Conservation (phyloP, 2,113 vertebrate genomes). For the Dasyprocta punctata region DNA sequence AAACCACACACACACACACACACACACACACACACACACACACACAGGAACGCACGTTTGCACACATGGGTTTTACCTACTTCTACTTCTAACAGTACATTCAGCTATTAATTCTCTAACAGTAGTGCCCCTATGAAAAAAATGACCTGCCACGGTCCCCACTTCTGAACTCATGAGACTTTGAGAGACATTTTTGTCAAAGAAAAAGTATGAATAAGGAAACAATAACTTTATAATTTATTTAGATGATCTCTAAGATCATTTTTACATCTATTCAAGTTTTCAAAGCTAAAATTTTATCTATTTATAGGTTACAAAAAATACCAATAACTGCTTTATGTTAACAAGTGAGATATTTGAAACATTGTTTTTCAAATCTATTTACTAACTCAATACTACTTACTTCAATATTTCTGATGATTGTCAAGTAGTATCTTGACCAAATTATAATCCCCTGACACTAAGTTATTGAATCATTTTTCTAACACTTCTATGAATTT, state of each 20-base stretch:
- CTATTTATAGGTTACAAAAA: not conserved
- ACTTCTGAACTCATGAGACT: not conserved
- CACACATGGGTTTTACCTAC: no score
- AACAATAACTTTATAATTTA: not conserved
- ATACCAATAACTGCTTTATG: not conserved
- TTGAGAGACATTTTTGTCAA: not conserved
- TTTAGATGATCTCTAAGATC: not conserved
- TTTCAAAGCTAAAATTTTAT: not conserved
- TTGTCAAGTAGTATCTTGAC: not conserved
- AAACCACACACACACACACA: not conserved
- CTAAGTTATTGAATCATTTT: not conserved
- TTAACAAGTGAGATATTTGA: not conserved
- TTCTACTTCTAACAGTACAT: not conserved
- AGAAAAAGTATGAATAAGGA: not conserved
- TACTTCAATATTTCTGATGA: not conserved
- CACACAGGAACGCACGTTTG: no score
- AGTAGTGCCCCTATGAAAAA: not conserved
- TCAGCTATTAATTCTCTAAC: not conserved
- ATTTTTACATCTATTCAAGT: not conserved
- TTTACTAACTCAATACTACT: not conserved
- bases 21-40: not conserved
- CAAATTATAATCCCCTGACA: not conserved
- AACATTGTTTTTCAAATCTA: not conserved
- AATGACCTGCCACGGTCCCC: not conserved
- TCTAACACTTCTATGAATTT: slow-evolving; percentile 21